Evolutionary conservation across 1,140 invertebrate species (phyloP).

Genomic region (Adelges cooleyi): DNA sequence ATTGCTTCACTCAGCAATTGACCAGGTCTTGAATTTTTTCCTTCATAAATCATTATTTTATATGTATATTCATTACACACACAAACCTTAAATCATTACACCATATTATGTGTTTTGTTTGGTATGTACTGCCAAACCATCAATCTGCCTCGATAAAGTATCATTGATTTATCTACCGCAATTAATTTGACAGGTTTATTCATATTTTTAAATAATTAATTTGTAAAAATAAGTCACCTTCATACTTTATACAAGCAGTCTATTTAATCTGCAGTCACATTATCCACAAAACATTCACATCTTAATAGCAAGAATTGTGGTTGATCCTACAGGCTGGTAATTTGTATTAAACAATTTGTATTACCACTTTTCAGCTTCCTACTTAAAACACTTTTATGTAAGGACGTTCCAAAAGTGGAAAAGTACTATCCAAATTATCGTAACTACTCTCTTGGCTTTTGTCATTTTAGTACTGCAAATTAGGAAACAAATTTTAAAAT

Average conservation of each 20-base stretch:
- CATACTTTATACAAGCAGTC: conserved; percentile 27
- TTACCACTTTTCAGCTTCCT: too few relatives aligned
- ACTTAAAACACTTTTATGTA: too few relatives aligned
- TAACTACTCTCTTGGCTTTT: too few relatives aligned
- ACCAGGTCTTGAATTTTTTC: background rate
- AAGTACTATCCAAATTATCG: too few relatives aligned
- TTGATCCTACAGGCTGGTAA: too few relatives aligned
- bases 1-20: conserved; percentile 32
- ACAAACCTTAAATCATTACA: conserved; percentile 35
- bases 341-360: too few relatives aligned
- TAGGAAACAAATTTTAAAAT: too few relatives aligned
- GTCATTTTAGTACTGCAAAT: too few relatives aligned
- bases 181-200: conserved; percentile 33
- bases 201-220: conserved; percentile 32
- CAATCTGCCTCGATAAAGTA: conserved; percentile 35
- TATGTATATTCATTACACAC: conserved; percentile 33
- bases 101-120: conserved; percentile 35
- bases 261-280: conserved; percentile 31
- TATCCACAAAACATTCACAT: conserved; percentile 35
- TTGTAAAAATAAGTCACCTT: conserved; percentile 34
- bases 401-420: too few relatives aligned
- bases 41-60: conserved; percentile 35
- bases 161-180: conserved; percentile 36
- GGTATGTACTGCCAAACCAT: conserved; percentile 36
- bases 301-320: too few relatives aligned